A percentile compares a stretch with the other conserved stretches of the same genome.
These are phyloP conservation scores for Alcedo atthis DNA, from an alignment of 2,797 vertebrate species.

Conservation along the genomic window DNA sequence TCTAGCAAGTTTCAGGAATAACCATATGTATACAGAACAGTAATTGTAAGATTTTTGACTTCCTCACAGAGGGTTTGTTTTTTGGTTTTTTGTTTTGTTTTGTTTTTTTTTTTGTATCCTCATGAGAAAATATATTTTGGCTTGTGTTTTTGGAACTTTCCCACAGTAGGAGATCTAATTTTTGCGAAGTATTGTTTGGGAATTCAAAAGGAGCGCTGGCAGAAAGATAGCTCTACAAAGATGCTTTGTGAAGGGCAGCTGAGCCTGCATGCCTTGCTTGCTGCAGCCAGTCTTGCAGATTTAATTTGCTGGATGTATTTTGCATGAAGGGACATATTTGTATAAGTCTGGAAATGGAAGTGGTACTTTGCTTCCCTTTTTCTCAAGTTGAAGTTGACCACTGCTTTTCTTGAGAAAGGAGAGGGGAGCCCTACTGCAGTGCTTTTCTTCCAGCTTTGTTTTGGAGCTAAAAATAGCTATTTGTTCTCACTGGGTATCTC, in stretches of 20 bases:
- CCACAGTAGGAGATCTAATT: constrained; percentile 69
- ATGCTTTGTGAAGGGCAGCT: constrained; percentile 66
- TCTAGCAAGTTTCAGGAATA: background rate
- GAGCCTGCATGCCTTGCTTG: background rate
- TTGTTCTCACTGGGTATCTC: constrained; percentile 24
- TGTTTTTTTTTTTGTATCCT: constrained; percentile 18
- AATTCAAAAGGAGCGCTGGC: constrained; percentile 65
- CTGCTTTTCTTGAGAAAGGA: background rate
- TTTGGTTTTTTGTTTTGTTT: background rate
- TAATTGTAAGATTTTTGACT: constrained; percentile 29
- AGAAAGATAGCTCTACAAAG: constrained; percentile 69
- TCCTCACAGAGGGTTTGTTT: constrained; percentile 7
- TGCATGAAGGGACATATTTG: background rate
- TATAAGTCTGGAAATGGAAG: constrained; percentile 7
- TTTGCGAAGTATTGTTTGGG: constrained; percentile 66
- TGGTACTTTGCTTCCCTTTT: background rate
- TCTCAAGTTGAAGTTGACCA: background rate
- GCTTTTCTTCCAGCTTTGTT: constrained; percentile 26
- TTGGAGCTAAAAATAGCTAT: constrained; percentile 29
- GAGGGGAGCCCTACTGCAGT: background rate
- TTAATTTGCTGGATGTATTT: constrained; percentile 62
- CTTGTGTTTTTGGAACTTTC: constrained; percentile 68
- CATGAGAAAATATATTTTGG: constrained; percentile 65
- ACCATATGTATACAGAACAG: background rate
- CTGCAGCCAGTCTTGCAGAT: constrained; percentile 53